phyloP scores from a whole-genome alignment of 1,140 invertebrate genomes.

The Monochamus saltuarius region DNA sequence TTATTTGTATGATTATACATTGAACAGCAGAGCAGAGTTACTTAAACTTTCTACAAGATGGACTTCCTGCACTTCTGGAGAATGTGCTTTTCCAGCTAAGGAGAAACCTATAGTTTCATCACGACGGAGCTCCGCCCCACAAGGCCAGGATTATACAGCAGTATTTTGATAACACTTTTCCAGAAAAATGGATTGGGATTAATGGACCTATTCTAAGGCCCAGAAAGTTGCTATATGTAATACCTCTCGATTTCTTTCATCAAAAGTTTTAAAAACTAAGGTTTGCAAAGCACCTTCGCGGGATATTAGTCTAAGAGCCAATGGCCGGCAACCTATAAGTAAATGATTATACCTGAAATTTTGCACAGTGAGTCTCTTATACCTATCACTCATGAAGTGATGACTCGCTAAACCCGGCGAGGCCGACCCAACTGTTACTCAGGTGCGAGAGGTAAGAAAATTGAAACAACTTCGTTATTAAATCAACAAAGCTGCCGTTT shows the following conservation, averaged over 20 bases:
- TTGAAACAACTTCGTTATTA: no score
- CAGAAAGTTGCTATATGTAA: neutral
- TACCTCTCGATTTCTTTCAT: neutral
- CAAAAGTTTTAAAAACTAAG: constrained; percentile 6
- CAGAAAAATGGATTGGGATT: constrained; percentile 11
- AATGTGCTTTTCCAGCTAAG: constrained; percentile 5
- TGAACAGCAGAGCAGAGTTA: no score
- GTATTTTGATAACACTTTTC: constrained; percentile 9
- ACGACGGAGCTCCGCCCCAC: constrained; percentile 11
- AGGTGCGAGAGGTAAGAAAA: no score
- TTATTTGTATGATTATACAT: no score
- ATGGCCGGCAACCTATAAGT: no score
- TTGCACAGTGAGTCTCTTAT: no score
- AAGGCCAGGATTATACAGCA: constrained; percentile 1
- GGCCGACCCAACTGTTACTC: no score
- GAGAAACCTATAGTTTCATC: constrained; percentile 6
- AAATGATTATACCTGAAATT: no score
- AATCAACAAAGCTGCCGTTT: no score
- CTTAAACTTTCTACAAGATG: constrained; percentile 10
- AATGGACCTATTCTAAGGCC: constrained; percentile 13
- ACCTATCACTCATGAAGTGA: no score
- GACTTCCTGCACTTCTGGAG: neutral
- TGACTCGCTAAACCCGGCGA: no score
- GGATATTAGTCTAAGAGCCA: no score
- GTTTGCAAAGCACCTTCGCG: neutral